Evolutionary conservation across 2,797 vertebrate species (phyloP), one percentile per base, ranked within the genome.

Genomic region (Tragelaphus eurycerus): DNA sequence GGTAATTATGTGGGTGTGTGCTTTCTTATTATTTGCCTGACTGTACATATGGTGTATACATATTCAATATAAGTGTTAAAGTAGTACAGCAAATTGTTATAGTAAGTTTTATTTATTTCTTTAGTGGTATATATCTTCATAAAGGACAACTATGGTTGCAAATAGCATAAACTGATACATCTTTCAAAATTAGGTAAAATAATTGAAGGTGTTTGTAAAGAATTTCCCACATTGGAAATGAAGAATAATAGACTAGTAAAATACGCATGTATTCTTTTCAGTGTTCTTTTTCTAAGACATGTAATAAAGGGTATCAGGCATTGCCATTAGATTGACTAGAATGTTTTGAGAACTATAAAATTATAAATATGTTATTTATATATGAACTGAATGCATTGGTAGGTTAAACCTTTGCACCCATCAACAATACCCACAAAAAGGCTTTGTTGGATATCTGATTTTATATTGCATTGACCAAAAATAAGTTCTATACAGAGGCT

Each of bases 171-270:
- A 54, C 48, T 17, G 55, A 87, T 76, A 23, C 31, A 27, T 13
- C 38, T 92, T 97, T 97, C 38, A 93, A 94, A 91, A 89, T 86
- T 92, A 89, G 57, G 17, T 90, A 76, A 95, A 95, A 96, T 93
- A 87, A 95, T 95, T 57, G 55, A 88, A 67, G 50, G 55, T 83
- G 21, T 21, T 91, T 57, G 6, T 79, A 83, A 97, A 97, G 64
- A 82, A 81, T 76, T 82, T 71, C 9, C n/a, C 31, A 87, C 64
- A 59, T 4, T 92, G 23, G 31, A 89, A 95, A 87, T 43, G n/a
- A 96, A 86, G 25, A 78, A 57, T 64, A 82, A 57, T n/a, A 55
- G 57, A 6, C 71, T 60, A 85, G n/a, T 87, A 74, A 92, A 83
- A 83, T 79, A 86, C 84, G 43, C 43, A 48, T 71, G 43, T 50